phyloP scores from a whole-genome alignment of 2,888 invertebrate genomes.

The Phalangium opilio region DNA sequence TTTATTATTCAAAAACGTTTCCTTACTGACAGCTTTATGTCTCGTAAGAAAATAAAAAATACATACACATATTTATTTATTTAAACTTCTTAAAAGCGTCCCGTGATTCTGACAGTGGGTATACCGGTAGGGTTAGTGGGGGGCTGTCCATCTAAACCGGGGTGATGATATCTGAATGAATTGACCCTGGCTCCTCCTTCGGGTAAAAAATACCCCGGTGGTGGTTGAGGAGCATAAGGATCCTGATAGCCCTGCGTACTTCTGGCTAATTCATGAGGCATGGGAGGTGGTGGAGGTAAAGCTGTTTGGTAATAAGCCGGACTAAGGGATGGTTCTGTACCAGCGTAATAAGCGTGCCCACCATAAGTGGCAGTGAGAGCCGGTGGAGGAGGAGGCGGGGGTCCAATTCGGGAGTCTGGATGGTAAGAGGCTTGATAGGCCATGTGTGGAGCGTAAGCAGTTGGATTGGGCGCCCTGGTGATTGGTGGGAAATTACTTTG shows the following conservation, averaged over 20 bases:
- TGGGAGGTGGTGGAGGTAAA: slow-evolving; percentile 19
- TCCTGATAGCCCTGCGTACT: neutral
- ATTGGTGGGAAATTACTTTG: neutral
- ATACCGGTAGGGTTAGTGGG: slow-evolving; percentile 7
- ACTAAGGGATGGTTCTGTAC: too few relatives aligned
- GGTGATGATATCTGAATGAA: slow-evolving; percentile 5
- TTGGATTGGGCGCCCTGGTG: neutral
- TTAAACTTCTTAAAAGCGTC: too few relatives aligned
- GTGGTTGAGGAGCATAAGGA: neutral
- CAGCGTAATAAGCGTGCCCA: slow-evolving; percentile 2
- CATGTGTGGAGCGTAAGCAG: too few relatives aligned
- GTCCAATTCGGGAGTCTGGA: neutral
- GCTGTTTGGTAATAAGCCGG: slow-evolving; percentile 11
- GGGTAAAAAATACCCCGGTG: slow-evolving; percentile 3
- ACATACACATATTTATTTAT: too few relatives aligned
- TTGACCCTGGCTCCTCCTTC: neutral
- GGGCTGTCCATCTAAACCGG: neutral
- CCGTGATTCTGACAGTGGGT: slow-evolving; percentile 16
- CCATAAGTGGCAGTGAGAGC: slow-evolving; percentile 10
- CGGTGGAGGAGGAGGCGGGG: slow-evolving; percentile 9
- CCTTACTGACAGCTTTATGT: too few relatives aligned
- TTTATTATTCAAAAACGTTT: too few relatives aligned
- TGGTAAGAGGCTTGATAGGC: too few relatives aligned
- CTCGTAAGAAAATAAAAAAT: too few relatives aligned
- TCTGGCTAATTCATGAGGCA: neutral